phyloP scores from a whole-genome alignment of 2,888 invertebrate species.

The Pinctada fucata region DNA sequence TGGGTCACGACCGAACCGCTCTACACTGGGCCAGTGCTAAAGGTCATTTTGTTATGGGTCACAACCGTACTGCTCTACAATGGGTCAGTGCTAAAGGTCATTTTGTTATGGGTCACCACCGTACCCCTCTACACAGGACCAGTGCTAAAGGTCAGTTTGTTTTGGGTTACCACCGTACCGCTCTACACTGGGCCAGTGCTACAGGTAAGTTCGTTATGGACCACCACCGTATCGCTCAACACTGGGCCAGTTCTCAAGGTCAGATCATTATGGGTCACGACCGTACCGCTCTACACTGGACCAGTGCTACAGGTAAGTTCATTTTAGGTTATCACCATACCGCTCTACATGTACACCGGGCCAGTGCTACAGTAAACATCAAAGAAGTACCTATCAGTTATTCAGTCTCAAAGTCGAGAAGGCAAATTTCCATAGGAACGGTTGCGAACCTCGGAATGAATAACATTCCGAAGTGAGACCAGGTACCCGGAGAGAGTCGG shows the following conservation, averaged over 20 bases:
- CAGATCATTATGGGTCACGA: background rate
- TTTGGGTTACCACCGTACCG: slow-evolving; percentile 64
- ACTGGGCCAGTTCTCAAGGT: background rate
- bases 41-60: slow-evolving; percentile 53
- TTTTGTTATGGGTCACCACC: slow-evolving; percentile 32
- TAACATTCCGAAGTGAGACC: too few species aligned
- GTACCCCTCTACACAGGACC: slow-evolving; percentile 74
- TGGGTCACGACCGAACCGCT: slow-evolving; percentile 58
- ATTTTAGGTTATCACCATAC: background rate
- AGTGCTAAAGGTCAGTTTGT: slow-evolving; percentile 65
- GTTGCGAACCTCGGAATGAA: too few species aligned
- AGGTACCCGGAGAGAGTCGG: too few species aligned
- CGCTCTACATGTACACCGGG: background rate
- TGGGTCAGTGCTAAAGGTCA: slow-evolving; percentile 73
- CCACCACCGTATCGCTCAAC: background rate
- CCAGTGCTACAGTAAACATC: background rate
- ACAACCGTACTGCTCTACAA: slow-evolving; percentile 68
- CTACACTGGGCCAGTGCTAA: slow-evolving; percentile 73
- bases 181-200: slow-evolving; percentile 73
- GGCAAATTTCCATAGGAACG: background rate
- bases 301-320: background rate
- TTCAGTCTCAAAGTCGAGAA: background rate
- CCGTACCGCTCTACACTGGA: background rate
- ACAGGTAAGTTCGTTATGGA: slow-evolving; percentile 57
- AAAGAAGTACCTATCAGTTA: too few species aligned